Conservation (phyloP, 2,888 invertebrate species). For the Brachyptera risi region DNA sequence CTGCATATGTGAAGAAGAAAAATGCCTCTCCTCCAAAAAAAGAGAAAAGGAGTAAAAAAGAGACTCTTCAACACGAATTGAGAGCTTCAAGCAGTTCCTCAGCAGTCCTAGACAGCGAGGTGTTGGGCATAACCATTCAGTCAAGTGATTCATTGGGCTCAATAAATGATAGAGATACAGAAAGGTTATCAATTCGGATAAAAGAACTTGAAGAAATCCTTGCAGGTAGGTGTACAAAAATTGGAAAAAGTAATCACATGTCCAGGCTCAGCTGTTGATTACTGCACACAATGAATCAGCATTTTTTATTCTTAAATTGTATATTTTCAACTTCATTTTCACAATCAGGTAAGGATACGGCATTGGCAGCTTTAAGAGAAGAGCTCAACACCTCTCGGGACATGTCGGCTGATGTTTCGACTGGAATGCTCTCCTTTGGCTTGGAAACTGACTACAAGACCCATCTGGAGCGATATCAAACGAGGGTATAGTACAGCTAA, state of each 20-base stretch:
- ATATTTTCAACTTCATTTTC: background rate
- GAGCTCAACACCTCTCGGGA: conserved; percentile 51
- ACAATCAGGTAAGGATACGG: conserved; percentile 43
- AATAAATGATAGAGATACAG: background rate
- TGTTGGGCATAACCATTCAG: background rate
- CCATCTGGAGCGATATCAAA: conserved; percentile 63
- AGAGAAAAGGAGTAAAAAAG: no score
- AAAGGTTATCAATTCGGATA: conserved; percentile 36
- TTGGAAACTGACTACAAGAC: conserved; percentile 69
- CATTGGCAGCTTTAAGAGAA: conserved; percentile 47
- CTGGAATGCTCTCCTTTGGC: conserved; percentile 48
- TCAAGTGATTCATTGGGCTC: background rate
- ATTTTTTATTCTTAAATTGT: no score
- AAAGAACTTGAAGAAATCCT: conserved; percentile 48
- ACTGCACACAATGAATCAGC: no score
- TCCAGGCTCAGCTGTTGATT: no score
- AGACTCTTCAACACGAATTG: no score
- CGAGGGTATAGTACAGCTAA: conserved; percentile 76
- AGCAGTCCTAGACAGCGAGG: no score
- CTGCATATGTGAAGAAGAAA: conserved; percentile 13
- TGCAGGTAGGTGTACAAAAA: conserved; percentile 41
- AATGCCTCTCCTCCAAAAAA: background rate
- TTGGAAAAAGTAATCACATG: no score
- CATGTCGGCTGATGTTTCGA: conserved; percentile 48
- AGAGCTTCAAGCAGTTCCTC: no score